phyloP scores from a whole-genome alignment of 2,797 vertebrate species.

The Semotilus atromaculatus region DNA sequence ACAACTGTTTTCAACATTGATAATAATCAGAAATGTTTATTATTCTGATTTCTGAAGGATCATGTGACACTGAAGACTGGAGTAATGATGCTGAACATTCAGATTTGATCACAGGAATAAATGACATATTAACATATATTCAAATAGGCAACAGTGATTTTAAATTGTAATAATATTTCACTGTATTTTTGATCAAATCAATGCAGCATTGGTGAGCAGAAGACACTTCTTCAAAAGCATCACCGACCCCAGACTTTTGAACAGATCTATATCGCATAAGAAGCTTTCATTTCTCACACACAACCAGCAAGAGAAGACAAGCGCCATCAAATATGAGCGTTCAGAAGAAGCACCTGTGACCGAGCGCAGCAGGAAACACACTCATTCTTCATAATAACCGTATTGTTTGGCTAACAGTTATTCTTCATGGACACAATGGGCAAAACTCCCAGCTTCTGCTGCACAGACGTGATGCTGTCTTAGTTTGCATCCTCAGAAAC shows the following conservation, averaged over 20 bases:
- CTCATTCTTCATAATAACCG: slow-evolving; percentile 47
- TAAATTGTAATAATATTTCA: not conserved
- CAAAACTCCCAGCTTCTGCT: slow-evolving; percentile 50
- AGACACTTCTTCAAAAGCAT: not conserved
- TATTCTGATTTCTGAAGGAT: not conserved
- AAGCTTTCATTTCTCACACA: not conserved
- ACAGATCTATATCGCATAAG: not conserved
- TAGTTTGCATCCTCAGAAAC: slow-evolving; percentile 55
- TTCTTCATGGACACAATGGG: slow-evolving; percentile 50
- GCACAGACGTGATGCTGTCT: slow-evolving; percentile 43
- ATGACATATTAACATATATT: not conserved
- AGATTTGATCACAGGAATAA: not conserved
- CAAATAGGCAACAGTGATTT: too few species aligned
- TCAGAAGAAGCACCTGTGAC: slow-evolving; percentile 48
- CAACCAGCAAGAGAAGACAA: not conserved
- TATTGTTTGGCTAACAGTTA: slow-evolving; percentile 59
- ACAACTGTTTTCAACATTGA: not conserved
- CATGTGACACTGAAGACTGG: not conserved
- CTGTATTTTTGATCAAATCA: not conserved
- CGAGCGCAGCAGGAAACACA: slow-evolving; percentile 31
- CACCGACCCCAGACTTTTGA: too few species aligned
- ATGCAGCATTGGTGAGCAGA: not conserved
- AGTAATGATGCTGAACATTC: not conserved
- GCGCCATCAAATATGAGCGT: slow-evolving; percentile 24
- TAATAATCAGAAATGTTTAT: not conserved